phyloP scores from a whole-genome alignment of 2,888 invertebrate genomes.

The Drosophila vallismaia region DNA sequence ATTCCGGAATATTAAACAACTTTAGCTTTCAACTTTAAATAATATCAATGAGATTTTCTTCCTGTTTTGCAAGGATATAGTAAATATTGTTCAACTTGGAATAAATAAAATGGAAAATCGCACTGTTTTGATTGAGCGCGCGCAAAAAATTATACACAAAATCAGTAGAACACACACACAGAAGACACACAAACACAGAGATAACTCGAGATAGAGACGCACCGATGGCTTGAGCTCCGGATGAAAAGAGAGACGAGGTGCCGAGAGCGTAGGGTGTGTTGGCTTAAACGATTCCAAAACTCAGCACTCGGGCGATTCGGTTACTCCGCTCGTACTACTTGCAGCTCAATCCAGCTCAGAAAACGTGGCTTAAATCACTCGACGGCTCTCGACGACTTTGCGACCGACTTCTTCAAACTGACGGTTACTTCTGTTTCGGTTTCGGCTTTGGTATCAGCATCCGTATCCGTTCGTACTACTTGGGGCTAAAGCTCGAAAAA shows the following conservation, averaged over 20 bases:
- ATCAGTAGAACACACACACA: conserved; percentile 52
- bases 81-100: conserved; percentile 29
- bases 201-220: conserved; percentile 57
- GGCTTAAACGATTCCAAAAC: conserved; percentile 60
- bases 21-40: conserved; percentile 4
- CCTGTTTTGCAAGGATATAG: conserved; percentile 6
- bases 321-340: conserved; percentile 6
- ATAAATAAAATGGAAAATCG: conserved; percentile 1
- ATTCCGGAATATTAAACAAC: conserved; percentile 36
- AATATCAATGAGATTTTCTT: neutral
- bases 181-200: conserved; percentile 21
- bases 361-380: conserved; percentile 42
- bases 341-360: conserved; percentile 27
- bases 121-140: conserved; percentile 76
- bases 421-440: conserved; percentile 25
- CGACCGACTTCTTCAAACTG: conserved; percentile 63
- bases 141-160: conserved; percentile 79
- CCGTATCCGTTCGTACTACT: conserved; percentile 8
- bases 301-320: conserved; percentile 31
- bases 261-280: conserved; percentile 38
- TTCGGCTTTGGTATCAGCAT: conserved; percentile 18
- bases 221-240: conserved; percentile 44
- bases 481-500: neutral
- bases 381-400: conserved; percentile 16
- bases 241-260: conserved; percentile 34